These are phyloP conservation scores for Fragum whitleyi DNA, from an alignment of 2,888 invertebrate genomes.

Conservation along the genomic window DNA sequence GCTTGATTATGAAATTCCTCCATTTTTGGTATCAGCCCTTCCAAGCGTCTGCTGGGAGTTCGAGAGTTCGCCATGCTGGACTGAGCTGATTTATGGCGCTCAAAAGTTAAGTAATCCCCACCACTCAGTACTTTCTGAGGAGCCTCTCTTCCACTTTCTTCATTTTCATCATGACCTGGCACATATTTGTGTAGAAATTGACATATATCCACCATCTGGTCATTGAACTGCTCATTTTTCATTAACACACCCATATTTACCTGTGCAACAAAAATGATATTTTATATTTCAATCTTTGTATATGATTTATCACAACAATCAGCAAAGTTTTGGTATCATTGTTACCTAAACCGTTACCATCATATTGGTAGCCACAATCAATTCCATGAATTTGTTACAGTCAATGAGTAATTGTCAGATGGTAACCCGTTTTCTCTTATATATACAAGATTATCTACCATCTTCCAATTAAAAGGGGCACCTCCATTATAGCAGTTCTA, in stretches of 20 bases:
- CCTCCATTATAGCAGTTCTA: too few species aligned
- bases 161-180: conserved; percentile 34
- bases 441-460: too few species aligned
- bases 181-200: conserved; percentile 43
- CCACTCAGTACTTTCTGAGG: conserved; percentile 44
- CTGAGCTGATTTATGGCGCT: conserved; percentile 31
- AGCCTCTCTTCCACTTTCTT: conserved; percentile 1
- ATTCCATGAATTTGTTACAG: too few species aligned
- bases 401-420: too few species aligned
- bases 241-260: conserved; percentile 43
- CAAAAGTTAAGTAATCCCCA: conserved; percentile 40
- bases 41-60: conserved; percentile 44
- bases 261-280: neutral
- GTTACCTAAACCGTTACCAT: too few species aligned
- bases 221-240: conserved; percentile 49
- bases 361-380: too few species aligned
- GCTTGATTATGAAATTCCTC: conserved; percentile 55
- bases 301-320: too few species aligned
- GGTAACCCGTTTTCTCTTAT: too few species aligned
- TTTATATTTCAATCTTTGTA: too few species aligned
- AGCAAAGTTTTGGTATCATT: too few species aligned
- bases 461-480: too few species aligned
- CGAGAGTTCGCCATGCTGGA: conserved; percentile 35
- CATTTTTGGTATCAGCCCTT: conserved; percentile 46
- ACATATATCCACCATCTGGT: conserved; percentile 50